phyloP scores from a whole-genome alignment of 2,113 vertebrate genomes.

The Cervus canadensis region DNA sequence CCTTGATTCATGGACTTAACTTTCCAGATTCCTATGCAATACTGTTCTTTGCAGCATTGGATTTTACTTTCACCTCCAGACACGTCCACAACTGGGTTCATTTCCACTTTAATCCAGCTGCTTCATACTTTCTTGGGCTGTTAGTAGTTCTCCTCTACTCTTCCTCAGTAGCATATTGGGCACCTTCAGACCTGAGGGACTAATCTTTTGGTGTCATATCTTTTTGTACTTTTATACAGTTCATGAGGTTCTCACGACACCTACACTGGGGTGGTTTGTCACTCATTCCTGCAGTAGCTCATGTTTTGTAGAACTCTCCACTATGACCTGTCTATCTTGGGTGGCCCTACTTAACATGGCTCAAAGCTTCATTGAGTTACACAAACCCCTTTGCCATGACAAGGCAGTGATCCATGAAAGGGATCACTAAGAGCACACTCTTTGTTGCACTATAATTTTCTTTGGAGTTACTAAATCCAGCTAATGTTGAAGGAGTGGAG shows the following conservation, averaged over 20 bases:
- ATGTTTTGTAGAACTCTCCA: rapidly evolving
- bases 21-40: not conserved
- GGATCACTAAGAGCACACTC: not conserved
- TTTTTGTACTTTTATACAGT: not conserved
- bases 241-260: not conserved
- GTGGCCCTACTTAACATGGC: not conserved
- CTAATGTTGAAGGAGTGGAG: not conserved
- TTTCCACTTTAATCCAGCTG: not conserved
- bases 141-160: not conserved
- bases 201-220: not conserved
- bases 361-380: not conserved
- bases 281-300: not conserved
- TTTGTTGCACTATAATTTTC: not conserved
- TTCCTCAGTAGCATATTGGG: not conserved
- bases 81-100: not conserved
- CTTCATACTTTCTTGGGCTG: not conserved
- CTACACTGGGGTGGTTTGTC: not conserved
- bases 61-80: not conserved
- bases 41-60: not conserved
- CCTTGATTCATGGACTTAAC: not conserved
- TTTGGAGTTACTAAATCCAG: not conserved
- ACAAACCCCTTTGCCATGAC: not conserved
- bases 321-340: not conserved
- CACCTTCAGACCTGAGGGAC: not conserved
- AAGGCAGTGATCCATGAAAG: not conserved